Evolutionary conservation across 1,140 invertebrate species (phyloP), one percentile per base, ranked within the genome.

Genomic region (Meloidogyne floridensis): DNA sequence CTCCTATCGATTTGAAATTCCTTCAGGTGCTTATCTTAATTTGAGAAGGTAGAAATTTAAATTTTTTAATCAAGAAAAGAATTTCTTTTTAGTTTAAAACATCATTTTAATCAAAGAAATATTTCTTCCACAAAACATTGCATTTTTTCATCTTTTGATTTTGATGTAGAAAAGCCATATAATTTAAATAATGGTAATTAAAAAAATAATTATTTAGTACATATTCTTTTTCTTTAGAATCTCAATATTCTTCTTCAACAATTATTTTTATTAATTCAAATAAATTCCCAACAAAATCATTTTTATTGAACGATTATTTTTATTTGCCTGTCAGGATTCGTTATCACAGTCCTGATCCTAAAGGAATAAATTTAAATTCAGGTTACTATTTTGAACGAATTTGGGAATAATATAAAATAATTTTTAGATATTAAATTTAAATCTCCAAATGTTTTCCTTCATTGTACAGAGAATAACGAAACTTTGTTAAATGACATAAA

Each of bases 1-100:
- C 18, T 47, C 53, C 6, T 74, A 74, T 54, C 15, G 18, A 15
- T 74, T 74, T 18, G 13, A 74, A 54, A 74, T 74, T 54, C 72
- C 72, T 47, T 54, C 72, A 51, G 18, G 18, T 54, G 72, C 72
- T 54, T 74, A 74, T 20, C 6, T 74, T 7, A 54, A 74, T 74
- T 18, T 74, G n/a, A 74, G 18, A 51, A 7, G 72, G 72, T 51
- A 73, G 5, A 8, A n/a, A 43, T n/a, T 73, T n/a, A 73, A 73
- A n/a, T 15, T 59, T 59, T 15, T 59, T 59, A 59, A 15, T 56
- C 9, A 9, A 11, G 13, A 56, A 56, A 56, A 11, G 3, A 56
- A 56, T 15, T 59, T 15, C 4, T 15, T 59, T 59, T 59, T 59
- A 59, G 56, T n/a, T 11, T 65, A 65, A 65, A n/a, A n/a, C 15